Evolutionary conservation across 2,797 vertebrate genomes (phyloP).

Genomic region (Danio albolineatus): DNA sequence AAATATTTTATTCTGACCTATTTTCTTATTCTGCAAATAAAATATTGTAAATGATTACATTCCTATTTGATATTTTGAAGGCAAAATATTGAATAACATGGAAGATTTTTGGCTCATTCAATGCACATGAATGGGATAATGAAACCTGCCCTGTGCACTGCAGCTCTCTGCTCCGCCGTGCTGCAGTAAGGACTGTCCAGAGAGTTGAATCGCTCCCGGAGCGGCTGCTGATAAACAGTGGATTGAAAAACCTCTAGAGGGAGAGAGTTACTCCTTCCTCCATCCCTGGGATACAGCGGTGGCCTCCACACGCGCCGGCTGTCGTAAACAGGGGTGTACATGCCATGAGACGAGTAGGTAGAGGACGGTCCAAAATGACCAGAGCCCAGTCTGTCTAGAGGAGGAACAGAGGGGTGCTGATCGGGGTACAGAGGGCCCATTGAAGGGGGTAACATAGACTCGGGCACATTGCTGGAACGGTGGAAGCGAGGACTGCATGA

Average conservation of each 20-base stretch:
- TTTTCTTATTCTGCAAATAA: no score
- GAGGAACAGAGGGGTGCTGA: constrained; percentile 85
- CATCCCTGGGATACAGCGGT: constrained; percentile 93
- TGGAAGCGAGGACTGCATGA: constrained; percentile 90
- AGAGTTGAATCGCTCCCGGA: constrained; percentile 94
- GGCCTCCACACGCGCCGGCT: constrained; percentile 95
- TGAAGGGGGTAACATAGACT: constrained; percentile 88
- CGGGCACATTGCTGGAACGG: constrained; percentile 88
- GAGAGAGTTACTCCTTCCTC: constrained; percentile 95
- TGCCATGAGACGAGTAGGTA: constrained; percentile 87
- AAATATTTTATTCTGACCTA: no score
- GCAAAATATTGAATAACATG: background rate
- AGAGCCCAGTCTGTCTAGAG: constrained; percentile 81
- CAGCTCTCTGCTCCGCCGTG: constrained; percentile 85
- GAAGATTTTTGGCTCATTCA: background rate
- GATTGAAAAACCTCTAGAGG: constrained; percentile 95
- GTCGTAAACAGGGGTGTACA: constrained; percentile 94
- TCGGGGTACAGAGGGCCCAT: constrained; percentile 84
- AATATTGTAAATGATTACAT: no score
- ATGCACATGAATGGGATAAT: background rate
- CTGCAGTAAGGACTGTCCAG: constrained; percentile 93
- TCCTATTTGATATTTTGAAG: no score
- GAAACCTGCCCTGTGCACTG: constrained; percentile 85
- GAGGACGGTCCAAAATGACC: constrained; percentile 80
- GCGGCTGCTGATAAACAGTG: constrained; percentile 91